phyloP scores from a whole-genome alignment of 2,113 vertebrate species.

The Lutjanus erythropterus region DNA sequence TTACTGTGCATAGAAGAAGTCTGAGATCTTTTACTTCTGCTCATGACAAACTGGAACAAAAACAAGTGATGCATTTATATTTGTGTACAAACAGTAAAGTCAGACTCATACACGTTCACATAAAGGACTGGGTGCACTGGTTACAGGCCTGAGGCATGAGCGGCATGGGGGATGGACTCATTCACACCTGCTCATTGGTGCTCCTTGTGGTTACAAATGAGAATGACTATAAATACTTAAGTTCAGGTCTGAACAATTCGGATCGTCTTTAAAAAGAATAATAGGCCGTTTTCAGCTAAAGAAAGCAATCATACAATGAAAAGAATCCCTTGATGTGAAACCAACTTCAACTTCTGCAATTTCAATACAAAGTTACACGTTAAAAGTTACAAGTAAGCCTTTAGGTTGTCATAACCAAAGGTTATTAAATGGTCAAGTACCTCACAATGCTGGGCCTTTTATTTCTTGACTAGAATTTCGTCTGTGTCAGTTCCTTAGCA shows the following conservation, averaged over 20 bases:
- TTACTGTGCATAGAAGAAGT: no score
- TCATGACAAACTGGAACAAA: no score
- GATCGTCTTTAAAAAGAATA: not conserved
- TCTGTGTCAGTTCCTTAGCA: slow-evolving; percentile 65
- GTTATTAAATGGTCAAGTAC: slow-evolving; percentile 48
- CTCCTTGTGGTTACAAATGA: slow-evolving; percentile 54
- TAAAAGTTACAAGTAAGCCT: slow-evolving; percentile 25
- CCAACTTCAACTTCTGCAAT: slow-evolving; percentile 7
- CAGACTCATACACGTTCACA: no score
- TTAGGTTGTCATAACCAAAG: slow-evolving; percentile 43
- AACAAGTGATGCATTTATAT: no score
- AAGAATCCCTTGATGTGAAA: not conserved
- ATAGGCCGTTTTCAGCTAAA: not conserved
- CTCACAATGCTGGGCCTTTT: slow-evolving; percentile 28
- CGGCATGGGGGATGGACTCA: not conserved
- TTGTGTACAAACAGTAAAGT: no score
- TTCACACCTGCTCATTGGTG: slow-evolving; percentile 31
- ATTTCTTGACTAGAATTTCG: slow-evolving; percentile 39
- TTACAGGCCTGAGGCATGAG: not conserved
- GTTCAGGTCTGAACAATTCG: no score
- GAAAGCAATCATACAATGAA: not conserved
- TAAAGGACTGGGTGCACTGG: no score
- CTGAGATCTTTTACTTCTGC: no score
- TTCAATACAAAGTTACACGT: slow-evolving; percentile 28
- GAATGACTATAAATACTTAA: not conserved